Conservation (phyloP, 2,888 invertebrate genomes). For the Nudaria mundana region DNA sequence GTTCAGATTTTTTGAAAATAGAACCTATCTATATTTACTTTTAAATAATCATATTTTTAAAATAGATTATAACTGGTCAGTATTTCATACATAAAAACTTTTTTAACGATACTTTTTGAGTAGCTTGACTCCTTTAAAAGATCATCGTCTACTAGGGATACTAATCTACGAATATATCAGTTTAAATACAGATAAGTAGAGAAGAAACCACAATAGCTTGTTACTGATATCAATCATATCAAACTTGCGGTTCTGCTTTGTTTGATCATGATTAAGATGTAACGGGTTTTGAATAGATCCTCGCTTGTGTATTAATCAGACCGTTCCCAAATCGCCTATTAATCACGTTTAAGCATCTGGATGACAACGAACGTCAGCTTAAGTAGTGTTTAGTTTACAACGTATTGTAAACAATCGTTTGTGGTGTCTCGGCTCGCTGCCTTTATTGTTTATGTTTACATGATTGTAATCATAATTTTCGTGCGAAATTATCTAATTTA, state of each 20-base stretch:
- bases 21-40: too few relatives aligned
- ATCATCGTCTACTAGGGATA: too few relatives aligned
- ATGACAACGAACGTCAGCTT: slow-evolving; percentile 75
- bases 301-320: slow-evolving; percentile 67
- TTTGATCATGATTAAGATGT: slow-evolving; percentile 65
- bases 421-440: slow-evolving; percentile 56
- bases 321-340: slow-evolving; percentile 70
- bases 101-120: too few relatives aligned
- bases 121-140: too few relatives aligned
- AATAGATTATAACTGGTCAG: too few relatives aligned
- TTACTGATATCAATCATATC: slow-evolving; percentile 46
- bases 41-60: too few relatives aligned
- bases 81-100: too few relatives aligned
- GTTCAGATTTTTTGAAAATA: too few relatives aligned
- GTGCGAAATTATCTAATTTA: slow-evolving; percentile 17
- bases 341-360: slow-evolving; percentile 78
- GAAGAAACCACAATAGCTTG: slow-evolving; percentile 5
- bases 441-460: slow-evolving; percentile 68
- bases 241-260: slow-evolving; percentile 44
- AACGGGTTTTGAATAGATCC: slow-evolving; percentile 54
- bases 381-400: slow-evolving; percentile 75
- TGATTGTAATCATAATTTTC: slow-evolving; percentile 49
- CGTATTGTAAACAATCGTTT: slow-evolving; percentile 67
- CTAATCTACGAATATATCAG: too few relatives aligned
- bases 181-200: too few relatives aligned